Evolutionary conservation across 2,888 invertebrate species (phyloP).

Genomic region (Sarcophaga variegata): DNA sequence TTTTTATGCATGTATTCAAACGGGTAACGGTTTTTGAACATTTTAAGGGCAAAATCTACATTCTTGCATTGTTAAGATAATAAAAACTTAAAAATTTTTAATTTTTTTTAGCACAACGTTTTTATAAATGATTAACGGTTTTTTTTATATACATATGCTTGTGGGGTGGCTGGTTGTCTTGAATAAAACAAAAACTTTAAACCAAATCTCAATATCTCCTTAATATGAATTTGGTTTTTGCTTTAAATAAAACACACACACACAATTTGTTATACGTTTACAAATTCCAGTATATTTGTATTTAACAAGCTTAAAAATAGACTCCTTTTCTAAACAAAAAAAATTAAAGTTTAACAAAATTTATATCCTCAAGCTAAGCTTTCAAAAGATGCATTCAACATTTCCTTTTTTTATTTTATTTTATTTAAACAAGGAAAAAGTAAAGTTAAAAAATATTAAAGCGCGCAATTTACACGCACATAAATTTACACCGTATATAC

Average conservation of each 20-base stretch:
- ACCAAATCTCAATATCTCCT: constrained; percentile 33
- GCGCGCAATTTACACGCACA: constrained; percentile 73
- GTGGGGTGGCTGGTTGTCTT: constrained; percentile 30
- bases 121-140: not conserved
- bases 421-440: constrained; percentile 36
- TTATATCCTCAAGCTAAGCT: constrained; percentile 67
- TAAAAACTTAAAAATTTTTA: too few relatives aligned
- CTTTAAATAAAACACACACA: too few relatives aligned
- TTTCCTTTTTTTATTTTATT: constrained; percentile 28
- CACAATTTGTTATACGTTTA: constrained; percentile 19
- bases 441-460: constrained; percentile 64
- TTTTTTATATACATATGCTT: not conserved
- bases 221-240: constrained; percentile 5
- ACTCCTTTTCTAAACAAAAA: constrained; percentile 24
- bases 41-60: too few relatives aligned
- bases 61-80: too few relatives aligned
- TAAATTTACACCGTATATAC: constrained; percentile 61
- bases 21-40: too few relatives aligned
- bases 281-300: constrained; percentile 44
- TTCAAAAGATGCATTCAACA: constrained; percentile 44
- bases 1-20: too few relatives aligned
- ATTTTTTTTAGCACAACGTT: too few relatives aligned
- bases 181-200: constrained; percentile 17
- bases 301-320: constrained; percentile 44
- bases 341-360: constrained; percentile 14